These are phyloP conservation scores for Papilio demoleus DNA, from an alignment of 2,888 invertebrate genomes.

Conservation along the genomic window DNA sequence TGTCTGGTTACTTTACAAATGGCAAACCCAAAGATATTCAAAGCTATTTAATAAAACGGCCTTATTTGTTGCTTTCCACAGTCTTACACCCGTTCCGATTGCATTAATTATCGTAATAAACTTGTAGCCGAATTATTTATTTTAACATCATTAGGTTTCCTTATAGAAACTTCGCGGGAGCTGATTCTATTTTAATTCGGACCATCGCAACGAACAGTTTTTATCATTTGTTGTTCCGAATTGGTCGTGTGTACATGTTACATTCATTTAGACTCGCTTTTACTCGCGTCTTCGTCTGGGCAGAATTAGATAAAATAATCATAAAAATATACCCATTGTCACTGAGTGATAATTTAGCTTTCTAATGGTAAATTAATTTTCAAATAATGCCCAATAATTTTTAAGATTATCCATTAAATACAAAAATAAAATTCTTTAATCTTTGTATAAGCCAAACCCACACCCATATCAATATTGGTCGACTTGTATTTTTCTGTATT, in stretches of 20 bases:
- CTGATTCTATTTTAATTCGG: slow-evolving; percentile 67
- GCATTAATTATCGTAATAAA: neutral
- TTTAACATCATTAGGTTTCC: slow-evolving; percentile 26
- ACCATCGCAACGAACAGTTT: slow-evolving; percentile 75
- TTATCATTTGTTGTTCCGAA: slow-evolving; percentile 50
- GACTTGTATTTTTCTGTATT: slow-evolving; percentile 41
- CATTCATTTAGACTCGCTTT: slow-evolving; percentile 61
- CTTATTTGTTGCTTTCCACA: neutral
- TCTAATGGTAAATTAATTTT: too few species aligned
- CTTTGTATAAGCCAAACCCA: slow-evolving; percentile 42
- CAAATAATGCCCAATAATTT: too few species aligned
- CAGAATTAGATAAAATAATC: too few species aligned
- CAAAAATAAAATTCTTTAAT: too few species aligned
- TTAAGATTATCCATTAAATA: too few species aligned
- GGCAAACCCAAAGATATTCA: neutral
- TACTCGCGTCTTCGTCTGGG: too few species aligned
- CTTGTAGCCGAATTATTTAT: slow-evolving; percentile 11
- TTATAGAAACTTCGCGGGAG: slow-evolving; percentile 62
- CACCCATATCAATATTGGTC: slow-evolving; percentile 40
- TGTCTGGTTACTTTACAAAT: neutral
- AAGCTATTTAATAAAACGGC: neutral
- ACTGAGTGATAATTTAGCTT: too few species aligned
- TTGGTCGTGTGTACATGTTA: slow-evolving; percentile 52
- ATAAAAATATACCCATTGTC: too few species aligned
- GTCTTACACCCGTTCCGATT: neutral